These are phyloP conservation scores for Dinomys branickii DNA, from an alignment of 2,113 vertebrate genomes.

Conservation along the genomic window DNA sequence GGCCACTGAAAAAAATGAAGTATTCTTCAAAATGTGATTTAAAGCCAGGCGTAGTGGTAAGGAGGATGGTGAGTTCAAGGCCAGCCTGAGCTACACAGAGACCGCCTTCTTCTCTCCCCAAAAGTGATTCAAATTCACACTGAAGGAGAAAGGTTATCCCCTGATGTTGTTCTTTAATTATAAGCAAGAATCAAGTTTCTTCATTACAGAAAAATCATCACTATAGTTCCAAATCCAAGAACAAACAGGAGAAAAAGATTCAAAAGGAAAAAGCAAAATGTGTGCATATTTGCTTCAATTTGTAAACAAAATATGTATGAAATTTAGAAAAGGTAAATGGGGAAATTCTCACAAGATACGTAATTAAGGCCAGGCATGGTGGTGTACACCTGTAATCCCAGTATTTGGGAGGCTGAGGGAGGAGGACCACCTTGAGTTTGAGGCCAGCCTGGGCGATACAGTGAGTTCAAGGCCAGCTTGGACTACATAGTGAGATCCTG, in stretches of 20 bases:
- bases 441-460: background rate
- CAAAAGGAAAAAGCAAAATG: background rate
- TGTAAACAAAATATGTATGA: constrained; percentile 31
- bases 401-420: background rate
- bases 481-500: background rate
- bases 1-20: background rate
- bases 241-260: background rate
- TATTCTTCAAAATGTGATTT: background rate
- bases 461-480: background rate
- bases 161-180: background rate
- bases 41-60: too few relatives aligned
- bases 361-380: background rate
- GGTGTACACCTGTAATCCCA: background rate
- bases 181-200: background rate
- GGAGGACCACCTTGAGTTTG: background rate
- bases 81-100: background rate
- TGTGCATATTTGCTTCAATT: background rate
- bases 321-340: constrained; percentile 2
- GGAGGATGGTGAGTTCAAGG: too few relatives aligned
- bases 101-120: background rate
- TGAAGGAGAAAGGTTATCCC: background rate
- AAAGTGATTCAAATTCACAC: background rate
- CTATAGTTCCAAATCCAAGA: background rate
- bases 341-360: background rate
- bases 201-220: background rate